phyloP scores from a whole-genome alignment of 2,113 vertebrate genomes.

The Prunella fulvescens region DNA sequence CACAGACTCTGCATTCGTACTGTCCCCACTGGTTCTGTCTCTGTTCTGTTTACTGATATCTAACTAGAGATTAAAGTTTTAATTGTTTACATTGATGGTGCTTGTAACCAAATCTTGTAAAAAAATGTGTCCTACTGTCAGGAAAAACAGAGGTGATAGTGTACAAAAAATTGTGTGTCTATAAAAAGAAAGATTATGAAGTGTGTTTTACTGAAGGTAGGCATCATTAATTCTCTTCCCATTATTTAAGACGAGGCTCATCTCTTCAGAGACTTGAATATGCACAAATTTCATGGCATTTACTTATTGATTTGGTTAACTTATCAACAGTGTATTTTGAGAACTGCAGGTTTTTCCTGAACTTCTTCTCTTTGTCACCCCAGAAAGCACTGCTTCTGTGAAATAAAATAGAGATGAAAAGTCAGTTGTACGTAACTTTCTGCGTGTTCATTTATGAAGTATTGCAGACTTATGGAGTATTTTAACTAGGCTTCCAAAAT shows the following conservation, averaged over 20 bases:
- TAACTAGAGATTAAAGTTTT: background rate
- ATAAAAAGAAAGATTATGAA: background rate
- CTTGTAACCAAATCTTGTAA: background rate
- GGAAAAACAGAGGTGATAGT: background rate
- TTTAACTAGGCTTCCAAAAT: background rate
- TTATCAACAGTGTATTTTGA: background rate
- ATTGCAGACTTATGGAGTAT: background rate
- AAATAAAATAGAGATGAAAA: constrained; percentile 39
- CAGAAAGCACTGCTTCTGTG: background rate
- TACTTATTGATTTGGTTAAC: background rate
- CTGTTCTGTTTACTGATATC: background rate
- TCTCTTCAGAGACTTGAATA: background rate
- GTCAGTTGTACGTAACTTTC: background rate
- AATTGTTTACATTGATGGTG: constrained; percentile 11
- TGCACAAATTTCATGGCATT: background rate
- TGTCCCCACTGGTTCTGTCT: background rate
- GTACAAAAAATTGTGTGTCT: background rate
- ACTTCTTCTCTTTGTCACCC: background rate
- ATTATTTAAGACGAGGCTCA: background rate
- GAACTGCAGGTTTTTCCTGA: background rate
- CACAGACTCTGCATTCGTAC: background rate
- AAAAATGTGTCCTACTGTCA: background rate
- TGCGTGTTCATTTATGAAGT: background rate
- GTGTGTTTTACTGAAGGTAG: background rate
- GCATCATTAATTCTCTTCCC: background rate